A percentile compares a stretch with the other conserved stretches of the same genome.
Evolutionary conservation across 2,113 vertebrate species (phyloP).

Genomic region (Carettochelys insculpta): DNA sequence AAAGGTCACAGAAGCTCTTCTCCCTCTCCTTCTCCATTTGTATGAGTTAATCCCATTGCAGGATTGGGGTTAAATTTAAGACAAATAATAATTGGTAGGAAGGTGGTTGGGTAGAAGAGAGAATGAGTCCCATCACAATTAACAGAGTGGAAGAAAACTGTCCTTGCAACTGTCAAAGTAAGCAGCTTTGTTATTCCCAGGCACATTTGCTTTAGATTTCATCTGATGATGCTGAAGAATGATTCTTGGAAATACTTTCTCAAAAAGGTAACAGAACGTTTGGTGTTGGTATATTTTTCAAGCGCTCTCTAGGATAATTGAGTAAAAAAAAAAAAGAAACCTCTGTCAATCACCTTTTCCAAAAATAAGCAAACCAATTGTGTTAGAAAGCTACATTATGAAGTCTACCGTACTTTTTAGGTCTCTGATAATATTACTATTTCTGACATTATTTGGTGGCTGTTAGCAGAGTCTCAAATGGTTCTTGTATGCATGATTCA

Average conservation of each 20-base stretch:
- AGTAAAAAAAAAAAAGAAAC: slow-evolving; percentile 11
- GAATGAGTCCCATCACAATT: not conserved
- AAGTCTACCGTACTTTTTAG: slow-evolving; percentile 43
- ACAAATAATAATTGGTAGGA: not conserved
- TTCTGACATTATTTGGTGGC: slow-evolving; percentile 64
- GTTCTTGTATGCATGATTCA: slow-evolving; percentile 63
- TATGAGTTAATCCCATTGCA: fast-evolving
- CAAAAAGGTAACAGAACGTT: not conserved
- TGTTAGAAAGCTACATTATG: not conserved
- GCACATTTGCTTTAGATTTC: not conserved
- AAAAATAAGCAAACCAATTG: slow-evolving; percentile 47
- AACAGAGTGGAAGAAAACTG: not conserved
- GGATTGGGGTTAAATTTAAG: not conserved
- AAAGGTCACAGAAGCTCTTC: not conserved
- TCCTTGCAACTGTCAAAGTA: not conserved
- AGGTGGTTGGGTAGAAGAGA: not conserved
- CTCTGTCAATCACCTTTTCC: not conserved
- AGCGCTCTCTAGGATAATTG: not conserved
- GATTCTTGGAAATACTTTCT: not conserved
- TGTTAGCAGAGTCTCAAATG: slow-evolving; percentile 8
- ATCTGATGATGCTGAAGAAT: not conserved
- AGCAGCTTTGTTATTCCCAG: not conserved
- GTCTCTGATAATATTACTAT: slow-evolving; percentile 36
- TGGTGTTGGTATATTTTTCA: not conserved
- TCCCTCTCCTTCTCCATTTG: not conserved